These are phyloP conservation scores for Tiphia femorata DNA, from an alignment of 2,888 invertebrate species.

Conservation along the genomic window DNA sequence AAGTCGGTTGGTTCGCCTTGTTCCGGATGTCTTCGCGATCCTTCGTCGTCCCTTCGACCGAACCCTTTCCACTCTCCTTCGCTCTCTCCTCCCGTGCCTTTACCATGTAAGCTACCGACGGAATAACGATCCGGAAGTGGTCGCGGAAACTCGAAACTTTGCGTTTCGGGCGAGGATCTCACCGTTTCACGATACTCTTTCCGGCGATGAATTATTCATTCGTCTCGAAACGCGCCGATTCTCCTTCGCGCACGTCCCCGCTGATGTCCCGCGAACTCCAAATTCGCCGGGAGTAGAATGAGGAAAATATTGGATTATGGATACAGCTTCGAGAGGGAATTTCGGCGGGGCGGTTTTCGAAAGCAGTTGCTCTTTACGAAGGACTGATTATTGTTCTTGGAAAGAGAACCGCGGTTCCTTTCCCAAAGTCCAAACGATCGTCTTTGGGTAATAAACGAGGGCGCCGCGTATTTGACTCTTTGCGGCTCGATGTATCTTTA, in stretches of 20 bases:
- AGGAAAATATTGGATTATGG: too few relatives aligned
- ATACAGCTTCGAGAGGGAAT: too few relatives aligned
- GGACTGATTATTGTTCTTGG: too few relatives aligned
- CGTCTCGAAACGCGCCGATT: slow-evolving; percentile 2
- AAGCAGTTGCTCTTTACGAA: too few relatives aligned
- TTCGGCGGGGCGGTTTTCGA: too few relatives aligned
- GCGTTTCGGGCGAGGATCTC: slow-evolving; percentile 33
- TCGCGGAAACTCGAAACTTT: slow-evolving; percentile 21
- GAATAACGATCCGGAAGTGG: slow-evolving; percentile 34
- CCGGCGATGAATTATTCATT: slow-evolving; percentile 42
- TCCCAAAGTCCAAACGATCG: too few relatives aligned
- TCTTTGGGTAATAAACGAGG: too few relatives aligned
- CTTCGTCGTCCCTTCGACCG: not conserved
- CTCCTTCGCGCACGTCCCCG: not conserved
- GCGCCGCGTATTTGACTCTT: too few relatives aligned
- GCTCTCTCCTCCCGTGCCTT: slow-evolving; percentile 24
- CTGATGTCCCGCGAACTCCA: too few relatives aligned
- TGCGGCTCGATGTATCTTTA: too few relatives aligned
- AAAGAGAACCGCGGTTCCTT: too few relatives aligned
- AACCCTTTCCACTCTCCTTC: slow-evolving; percentile 35
- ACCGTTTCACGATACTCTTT: slow-evolving; percentile 11
- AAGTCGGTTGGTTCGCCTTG: slow-evolving; percentile 22
- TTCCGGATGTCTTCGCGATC: slow-evolving; percentile 34
- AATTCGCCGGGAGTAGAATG: too few relatives aligned
- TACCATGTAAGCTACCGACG: slow-evolving; percentile 2